Evolutionary conservation across 2,888 invertebrate species (phyloP), one percentile per base, ranked within the genome.

Genomic region (Phengaris arion): DNA sequence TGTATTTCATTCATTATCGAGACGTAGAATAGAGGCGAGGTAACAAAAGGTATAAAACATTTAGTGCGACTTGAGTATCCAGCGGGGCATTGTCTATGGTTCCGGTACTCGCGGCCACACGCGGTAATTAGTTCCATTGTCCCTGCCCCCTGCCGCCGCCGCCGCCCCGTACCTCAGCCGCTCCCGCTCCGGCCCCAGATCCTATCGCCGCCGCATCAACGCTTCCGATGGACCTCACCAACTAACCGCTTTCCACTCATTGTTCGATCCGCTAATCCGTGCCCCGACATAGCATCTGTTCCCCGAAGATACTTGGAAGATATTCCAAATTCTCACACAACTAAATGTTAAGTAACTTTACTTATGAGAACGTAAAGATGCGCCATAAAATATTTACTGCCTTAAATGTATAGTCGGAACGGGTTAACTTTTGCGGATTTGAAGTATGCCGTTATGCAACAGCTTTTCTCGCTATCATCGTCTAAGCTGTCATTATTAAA

Each of bases 91-190:
- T 89, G 91, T 91, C 88, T 85, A 82, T 81, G 80, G 82, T 88
- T 89, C 89, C 89, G 87, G 86, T 83, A 81, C 77, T 78, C 74
- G 78, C 80, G 79, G 81, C 85, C 83, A 81, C 81, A 86, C 85
- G 83, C 85, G 85, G 88, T 91, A 93, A 93, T 93, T 93, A 92
- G 87, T 85, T 89, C 91, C 86, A 92, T 93, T 93, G 93, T 93
- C 84, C 85, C 86, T 84, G 79, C 83, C 82, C 64, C 12, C 64
- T 0, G 12, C 12, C 64, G 12, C 12, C 64, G 9, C 35, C 35
- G 64, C 64, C 64, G 35, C 64, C 35, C 45, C 64, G 64, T 35
- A 10, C 59, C 64, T 35, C 48, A 8, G 2, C 64, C 35, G 22
- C 64, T 1, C 64, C 45, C 64, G 35, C 59, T 4, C 22, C 64